Conservation (phyloP, 92 coral and sea anemone genomes). For the Metridium senile region DNA sequence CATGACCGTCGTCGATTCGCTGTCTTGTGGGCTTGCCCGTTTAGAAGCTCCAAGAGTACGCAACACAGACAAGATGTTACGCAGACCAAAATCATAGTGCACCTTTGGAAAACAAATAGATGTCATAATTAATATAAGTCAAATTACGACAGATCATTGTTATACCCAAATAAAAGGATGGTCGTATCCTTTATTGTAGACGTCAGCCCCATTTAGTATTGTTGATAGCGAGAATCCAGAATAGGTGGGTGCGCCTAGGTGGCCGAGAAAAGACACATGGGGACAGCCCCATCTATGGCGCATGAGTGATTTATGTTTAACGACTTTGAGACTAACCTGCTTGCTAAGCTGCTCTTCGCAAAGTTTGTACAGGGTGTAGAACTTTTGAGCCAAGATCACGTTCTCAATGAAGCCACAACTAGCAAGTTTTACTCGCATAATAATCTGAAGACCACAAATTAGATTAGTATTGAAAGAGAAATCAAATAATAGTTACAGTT, state of each 20-base stretch:
- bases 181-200: no score
- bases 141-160: neutral
- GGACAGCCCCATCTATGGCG: no score
- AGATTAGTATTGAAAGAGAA: neutral
- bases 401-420: constrained; percentile 94
- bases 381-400: constrained; percentile 89
- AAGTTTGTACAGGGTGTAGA: constrained; percentile 84
- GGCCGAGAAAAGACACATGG: no score
- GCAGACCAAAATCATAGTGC: constrained; percentile 86
- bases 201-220: no score
- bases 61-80: constrained; percentile 82
- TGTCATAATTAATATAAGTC: neutral
- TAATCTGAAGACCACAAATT: constrained; percentile 50
- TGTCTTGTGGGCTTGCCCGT: constrained; percentile 91
- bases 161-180: no score
- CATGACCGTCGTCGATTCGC: constrained; percentile 90
- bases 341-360: constrained; percentile 93
- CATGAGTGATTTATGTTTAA: no score
- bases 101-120: constrained; percentile 38
- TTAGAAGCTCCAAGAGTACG: constrained; percentile 95
- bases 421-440: constrained; percentile 92
- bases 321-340: no score
- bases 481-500: neutral
- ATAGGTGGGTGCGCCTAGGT: no score
- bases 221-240: no score